phyloP scores from a whole-genome alignment of 2,113 vertebrate genomes.

The Eclectus roratus region DNA sequence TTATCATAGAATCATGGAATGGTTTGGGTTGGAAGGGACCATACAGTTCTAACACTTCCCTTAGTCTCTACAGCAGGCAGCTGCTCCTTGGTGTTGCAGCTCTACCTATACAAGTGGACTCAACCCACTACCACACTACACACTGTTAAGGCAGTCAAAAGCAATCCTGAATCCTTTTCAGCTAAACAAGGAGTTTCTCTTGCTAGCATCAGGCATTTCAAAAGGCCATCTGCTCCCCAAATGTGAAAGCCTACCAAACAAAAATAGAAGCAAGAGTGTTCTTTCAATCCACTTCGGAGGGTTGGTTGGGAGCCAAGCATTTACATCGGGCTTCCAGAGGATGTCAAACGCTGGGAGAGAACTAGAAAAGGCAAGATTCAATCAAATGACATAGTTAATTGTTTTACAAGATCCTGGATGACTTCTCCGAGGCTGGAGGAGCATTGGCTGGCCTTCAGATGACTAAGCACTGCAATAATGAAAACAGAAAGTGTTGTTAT shows the following conservation, averaged over 20 bases:
- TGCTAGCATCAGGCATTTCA: neutral
- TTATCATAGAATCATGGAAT: neutral
- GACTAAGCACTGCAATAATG: slow-evolving; percentile 59
- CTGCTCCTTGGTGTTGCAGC: neutral
- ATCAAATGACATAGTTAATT: slow-evolving; percentile 66
- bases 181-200: neutral
- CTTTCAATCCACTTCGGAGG: neutral
- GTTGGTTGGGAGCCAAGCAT: slow-evolving; percentile 35
- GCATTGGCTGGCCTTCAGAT: slow-evolving; percentile 46
- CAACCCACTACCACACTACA: neutral
- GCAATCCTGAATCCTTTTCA: neutral
- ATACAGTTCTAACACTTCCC: neutral
- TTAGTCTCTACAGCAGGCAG: neutral
- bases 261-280: slow-evolving; percentile 38
- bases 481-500: slow-evolving; percentile 51
- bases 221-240: slow-evolving; percentile 47
- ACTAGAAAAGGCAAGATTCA: slow-evolving; percentile 60
- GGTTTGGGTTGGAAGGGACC: neutral
- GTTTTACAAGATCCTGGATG: slow-evolving; percentile 54
- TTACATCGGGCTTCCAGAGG: slow-evolving; percentile 53
- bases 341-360: slow-evolving; percentile 53
- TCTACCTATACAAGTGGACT: neutral
- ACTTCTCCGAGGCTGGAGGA: slow-evolving; percentile 43
- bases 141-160: neutral
- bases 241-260: slow-evolving; percentile 55